Evolutionary conservation across 2,113 vertebrate species (phyloP), one percentile per base, ranked within the genome.

Genomic region (Solea senegalensis): DNA sequence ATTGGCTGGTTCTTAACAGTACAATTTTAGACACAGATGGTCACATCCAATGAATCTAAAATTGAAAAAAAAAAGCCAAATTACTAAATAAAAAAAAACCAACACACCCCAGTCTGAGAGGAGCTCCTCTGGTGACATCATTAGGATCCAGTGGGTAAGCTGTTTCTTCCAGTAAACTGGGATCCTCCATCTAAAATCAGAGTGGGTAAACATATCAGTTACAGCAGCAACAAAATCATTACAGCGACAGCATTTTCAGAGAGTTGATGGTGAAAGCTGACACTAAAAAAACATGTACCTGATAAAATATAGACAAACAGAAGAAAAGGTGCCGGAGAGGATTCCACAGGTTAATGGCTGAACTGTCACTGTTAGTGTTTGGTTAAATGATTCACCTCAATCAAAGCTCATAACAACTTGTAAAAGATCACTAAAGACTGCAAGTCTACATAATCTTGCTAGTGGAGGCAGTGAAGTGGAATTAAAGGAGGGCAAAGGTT

Each of bases 171-270:
- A 99, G 89, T 89, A 99, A 92, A 80, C 96, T 95, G 86, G 98
- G 97, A 94, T 99, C 98, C 93, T 98, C 97, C 98, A 99, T 98
- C 98, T 99, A 94, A 21, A 89, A 95, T 77, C 88, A 94, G 8
- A 68, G 58, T 2, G 1, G 69, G 21, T 57, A 9, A 13, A 84
- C 12, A 83, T 44, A 68, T 14, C 5, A 50, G 10, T 7, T 13
- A 49, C 44, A 15, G 14, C 5, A 7, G 16, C 9, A 64, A 53
- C 39, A 70, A 3, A 50, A 43, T 45, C 1, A 7, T 26, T n/a
- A 15, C 21, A 26, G 2, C 2, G 16, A 39, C 45, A 53, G 16
- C 12, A 40, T 34, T 45, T 21, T 1, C 48, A 11, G 13, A 4
- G 26, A 34, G 34, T 34, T 34, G 34, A 3, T 34, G 3, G 34